phyloP scores from a whole-genome alignment of 2,113 vertebrate species.

The Lagenorhynchus albirostris region DNA sequence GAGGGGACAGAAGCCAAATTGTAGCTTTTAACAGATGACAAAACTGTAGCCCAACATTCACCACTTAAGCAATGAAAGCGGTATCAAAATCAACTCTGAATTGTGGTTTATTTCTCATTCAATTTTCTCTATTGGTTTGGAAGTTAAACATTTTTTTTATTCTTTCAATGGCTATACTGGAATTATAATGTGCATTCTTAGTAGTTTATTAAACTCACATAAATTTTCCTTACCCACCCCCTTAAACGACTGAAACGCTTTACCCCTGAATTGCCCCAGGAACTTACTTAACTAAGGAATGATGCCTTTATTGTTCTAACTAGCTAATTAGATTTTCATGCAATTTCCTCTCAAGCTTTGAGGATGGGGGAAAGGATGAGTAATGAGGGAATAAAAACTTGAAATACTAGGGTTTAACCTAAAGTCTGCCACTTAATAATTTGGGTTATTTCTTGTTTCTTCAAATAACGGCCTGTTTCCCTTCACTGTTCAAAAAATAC shows the following conservation, averaged over 20 bases:
- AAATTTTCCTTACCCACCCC: background rate
- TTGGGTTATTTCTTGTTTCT: background rate
- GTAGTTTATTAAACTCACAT: background rate
- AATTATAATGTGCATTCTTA: background rate
- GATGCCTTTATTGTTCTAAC: background rate
- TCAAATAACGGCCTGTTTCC: background rate
- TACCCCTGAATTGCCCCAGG: background rate
- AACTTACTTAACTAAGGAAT: background rate
- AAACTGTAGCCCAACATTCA: background rate
- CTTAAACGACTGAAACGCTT: background rate
- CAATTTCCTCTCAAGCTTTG: background rate
- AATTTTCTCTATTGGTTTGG: background rate
- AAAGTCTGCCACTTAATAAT: background rate
- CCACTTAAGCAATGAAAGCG: background rate
- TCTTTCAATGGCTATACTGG: background rate
- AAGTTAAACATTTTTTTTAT: background rate
- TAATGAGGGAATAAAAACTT: constrained; percentile 6
- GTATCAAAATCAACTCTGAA: background rate
- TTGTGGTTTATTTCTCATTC: background rate
- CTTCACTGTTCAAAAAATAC: background rate
- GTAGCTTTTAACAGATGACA: background rate
- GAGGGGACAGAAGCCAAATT: background rate
- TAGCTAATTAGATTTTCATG: background rate
- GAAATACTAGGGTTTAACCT: background rate
- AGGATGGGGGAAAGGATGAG: background rate